Percentiles rank a stretch among this genome's conserved stretches.
Evolutionary conservation across 2,113 vertebrate genomes (phyloP).

Genomic region (Cyphomyrus plagiostoma): DNA sequence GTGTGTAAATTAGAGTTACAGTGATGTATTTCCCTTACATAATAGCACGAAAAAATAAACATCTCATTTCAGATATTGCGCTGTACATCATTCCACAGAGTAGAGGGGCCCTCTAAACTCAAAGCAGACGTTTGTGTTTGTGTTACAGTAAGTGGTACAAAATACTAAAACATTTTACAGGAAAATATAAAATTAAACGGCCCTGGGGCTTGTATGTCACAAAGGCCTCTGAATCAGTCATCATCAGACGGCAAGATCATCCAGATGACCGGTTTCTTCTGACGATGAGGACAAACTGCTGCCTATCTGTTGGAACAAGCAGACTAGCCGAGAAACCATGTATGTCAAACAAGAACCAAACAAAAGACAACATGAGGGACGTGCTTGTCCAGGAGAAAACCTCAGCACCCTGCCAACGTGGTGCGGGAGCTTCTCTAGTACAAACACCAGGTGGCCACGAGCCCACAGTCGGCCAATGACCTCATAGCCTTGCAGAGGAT

Average conservation of each 20-base stretch:
- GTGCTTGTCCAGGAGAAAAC: background rate
- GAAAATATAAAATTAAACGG: background rate
- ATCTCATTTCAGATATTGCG: background rate
- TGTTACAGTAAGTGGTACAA: slow-evolving; percentile 7
- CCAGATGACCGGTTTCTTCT: background rate
- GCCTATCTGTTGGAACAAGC: background rate
- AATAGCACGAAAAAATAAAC: background rate
- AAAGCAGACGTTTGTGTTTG: background rate
- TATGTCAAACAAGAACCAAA: background rate
- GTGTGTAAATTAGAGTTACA: background rate
- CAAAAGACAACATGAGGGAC: background rate
- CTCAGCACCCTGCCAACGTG: background rate
- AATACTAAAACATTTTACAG: background rate
- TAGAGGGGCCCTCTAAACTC: background rate
- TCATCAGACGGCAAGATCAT: background rate
- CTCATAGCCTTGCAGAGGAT: background rate
- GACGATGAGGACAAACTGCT: background rate
- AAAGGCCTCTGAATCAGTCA: background rate
- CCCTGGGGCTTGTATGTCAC: background rate
- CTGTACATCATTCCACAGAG: background rate
- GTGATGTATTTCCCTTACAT: background rate
- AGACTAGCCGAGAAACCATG: background rate
- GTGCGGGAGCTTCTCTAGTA: background rate
- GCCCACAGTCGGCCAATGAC: background rate
- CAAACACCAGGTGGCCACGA: background rate